Evolutionary conservation across 2,113 vertebrate species (phyloP).

Genomic region (Thymallus thymallus): DNA sequence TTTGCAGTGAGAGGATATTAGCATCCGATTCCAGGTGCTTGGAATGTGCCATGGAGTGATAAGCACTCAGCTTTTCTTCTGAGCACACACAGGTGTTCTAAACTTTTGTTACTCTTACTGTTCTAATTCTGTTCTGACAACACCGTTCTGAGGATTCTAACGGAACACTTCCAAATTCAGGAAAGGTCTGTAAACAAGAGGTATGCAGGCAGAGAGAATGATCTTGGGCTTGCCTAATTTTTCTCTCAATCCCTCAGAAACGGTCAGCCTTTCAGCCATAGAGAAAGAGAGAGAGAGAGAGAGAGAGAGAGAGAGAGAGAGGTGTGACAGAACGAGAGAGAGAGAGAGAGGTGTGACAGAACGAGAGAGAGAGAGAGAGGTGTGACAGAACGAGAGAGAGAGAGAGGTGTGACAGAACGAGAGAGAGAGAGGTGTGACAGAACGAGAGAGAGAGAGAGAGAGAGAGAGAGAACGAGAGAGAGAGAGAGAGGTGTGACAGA

Average conservation of each 20-base stretch:
- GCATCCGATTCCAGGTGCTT: neutral
- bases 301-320: no score
- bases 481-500: no score
- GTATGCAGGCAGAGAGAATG: neutral
- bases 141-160: neutral
- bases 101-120: neutral
- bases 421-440: no score
- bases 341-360: no score
- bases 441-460: no score
- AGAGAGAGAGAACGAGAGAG: no score
- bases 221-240: neutral
- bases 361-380: no score
- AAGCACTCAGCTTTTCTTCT: neutral
- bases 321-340: neutral
- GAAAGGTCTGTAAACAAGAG: neutral
- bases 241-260: neutral
- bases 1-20: conserved; percentile 20
- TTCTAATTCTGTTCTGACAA: conserved; percentile 5
- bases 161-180: neutral
- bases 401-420: no score
- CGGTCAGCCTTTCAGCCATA: neutral
- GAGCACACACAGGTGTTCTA: neutral
- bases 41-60: neutral
- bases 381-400: no score
- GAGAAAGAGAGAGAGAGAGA: neutral